Evolutionary conservation across 2,888 invertebrate genomes (phyloP).

Genomic region (Aplocera efformata): DNA sequence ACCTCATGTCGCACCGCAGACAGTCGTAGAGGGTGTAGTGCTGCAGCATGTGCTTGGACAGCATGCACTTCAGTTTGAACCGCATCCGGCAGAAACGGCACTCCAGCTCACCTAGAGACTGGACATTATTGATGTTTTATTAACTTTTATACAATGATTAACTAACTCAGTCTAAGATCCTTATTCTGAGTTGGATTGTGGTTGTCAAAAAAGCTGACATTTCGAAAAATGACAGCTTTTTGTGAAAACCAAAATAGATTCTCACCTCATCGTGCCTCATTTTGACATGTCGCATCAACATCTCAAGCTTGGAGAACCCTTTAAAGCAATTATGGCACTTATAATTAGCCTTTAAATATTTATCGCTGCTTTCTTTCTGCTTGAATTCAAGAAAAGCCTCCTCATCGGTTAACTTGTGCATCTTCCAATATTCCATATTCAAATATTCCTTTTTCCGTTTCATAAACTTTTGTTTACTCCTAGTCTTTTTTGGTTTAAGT

Average conservation of each 20-base stretch:
- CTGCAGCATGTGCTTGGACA: slow-evolving; percentile 42
- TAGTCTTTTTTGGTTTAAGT: slow-evolving; percentile 11
- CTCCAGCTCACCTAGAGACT: slow-evolving; percentile 50
- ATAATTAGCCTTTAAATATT: slow-evolving; percentile 48
- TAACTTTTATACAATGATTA: no score
- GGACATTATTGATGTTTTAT: slow-evolving; percentile 22
- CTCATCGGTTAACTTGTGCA: slow-evolving; percentile 50
- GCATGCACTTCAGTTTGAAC: slow-evolving; percentile 49
- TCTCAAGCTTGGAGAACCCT: slow-evolving; percentile 61
- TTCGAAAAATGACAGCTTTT: no score
- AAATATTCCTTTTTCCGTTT: slow-evolving; percentile 36
- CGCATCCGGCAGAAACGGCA: slow-evolving; percentile 66
- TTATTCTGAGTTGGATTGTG: no score
- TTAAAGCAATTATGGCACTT: slow-evolving; percentile 63
- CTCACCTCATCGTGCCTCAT: slow-evolving; percentile 58
- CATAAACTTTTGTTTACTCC: slow-evolving; percentile 28
- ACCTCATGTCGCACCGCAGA: slow-evolving; percentile 55
- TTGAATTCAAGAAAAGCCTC: slow-evolving; percentile 55
- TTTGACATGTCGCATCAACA: slow-evolving; percentile 55
- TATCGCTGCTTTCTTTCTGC: slow-evolving; percentile 42
- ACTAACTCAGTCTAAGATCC: no score
- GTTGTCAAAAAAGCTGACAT: no score
- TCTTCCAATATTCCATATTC: slow-evolving; percentile 53
- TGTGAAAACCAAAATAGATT: not conserved
- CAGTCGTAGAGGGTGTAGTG: slow-evolving; percentile 52